A percentile compares a stretch with the other conserved stretches of the same genome.
phyloP scores from a whole-genome alignment of 2,888 invertebrate species.

The Corythucha ciliata region DNA sequence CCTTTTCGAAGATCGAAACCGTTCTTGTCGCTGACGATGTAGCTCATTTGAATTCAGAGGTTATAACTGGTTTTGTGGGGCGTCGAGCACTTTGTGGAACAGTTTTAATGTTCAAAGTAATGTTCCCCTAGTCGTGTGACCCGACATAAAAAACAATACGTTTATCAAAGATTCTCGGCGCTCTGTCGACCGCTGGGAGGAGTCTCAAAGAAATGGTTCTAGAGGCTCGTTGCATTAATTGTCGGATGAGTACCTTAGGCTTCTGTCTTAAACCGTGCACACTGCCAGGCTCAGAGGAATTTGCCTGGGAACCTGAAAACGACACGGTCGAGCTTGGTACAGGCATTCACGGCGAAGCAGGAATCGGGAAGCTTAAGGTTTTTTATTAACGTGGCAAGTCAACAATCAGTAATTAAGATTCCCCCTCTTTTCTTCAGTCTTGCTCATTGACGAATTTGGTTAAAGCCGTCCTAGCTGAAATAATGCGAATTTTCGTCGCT shows the following conservation, averaged over 20 bases:
- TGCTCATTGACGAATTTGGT: constrained; percentile 29
- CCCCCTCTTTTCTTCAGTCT: constrained; percentile 23
- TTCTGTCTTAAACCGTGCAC: constrained; percentile 58
- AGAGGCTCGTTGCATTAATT: constrained; percentile 42
- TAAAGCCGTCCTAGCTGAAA: constrained; percentile 29
- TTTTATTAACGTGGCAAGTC: too few species aligned
- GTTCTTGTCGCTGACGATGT: constrained; percentile 21
- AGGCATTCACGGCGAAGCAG: constrained; percentile 49
- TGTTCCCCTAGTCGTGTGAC: neutral
- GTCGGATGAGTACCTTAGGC: constrained; percentile 58
- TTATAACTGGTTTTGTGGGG: constrained; percentile 17
- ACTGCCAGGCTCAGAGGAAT: constrained; percentile 48
- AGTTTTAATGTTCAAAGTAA: constrained; percentile 21
- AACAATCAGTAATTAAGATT: too few species aligned
- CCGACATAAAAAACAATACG: neutral
- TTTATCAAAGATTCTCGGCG: constrained; percentile 58
- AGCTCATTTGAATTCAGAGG: constrained; percentile 17
- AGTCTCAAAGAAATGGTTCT: constrained; percentile 45
- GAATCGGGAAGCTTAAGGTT: constrained; percentile 19
- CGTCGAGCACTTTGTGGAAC: constrained; percentile 21
- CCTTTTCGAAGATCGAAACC: constrained; percentile 18
- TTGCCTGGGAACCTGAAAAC: constrained; percentile 51
- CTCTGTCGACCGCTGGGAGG: constrained; percentile 52
- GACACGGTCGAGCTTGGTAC: constrained; percentile 53
- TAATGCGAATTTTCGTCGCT: constrained; percentile 26